A percentile compares a stretch with the other conserved stretches of the same genome.
These are phyloP conservation scores for Hypolimnas misippus DNA, from an alignment of 2,888 invertebrate genomes.

Conservation along the genomic window DNA sequence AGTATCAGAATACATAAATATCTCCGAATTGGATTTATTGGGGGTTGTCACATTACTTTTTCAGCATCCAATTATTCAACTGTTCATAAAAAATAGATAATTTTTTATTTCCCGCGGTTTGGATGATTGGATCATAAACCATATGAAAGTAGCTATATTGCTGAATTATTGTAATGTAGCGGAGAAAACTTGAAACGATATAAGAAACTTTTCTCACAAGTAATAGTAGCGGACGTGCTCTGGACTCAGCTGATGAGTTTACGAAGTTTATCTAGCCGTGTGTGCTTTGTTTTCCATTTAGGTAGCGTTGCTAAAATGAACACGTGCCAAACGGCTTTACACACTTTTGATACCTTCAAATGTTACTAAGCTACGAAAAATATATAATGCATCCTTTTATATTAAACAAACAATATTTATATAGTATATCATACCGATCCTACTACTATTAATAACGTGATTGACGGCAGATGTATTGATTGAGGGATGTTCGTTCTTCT, in stretches of 20 bases:
- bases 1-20: too few species aligned
- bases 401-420: background rate
- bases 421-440: background rate
- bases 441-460: too few species aligned
- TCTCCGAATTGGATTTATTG: too few species aligned
- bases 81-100: too few species aligned
- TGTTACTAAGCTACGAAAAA: slow-evolving; percentile 18
- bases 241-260: slow-evolving; percentile 75
- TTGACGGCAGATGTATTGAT: too few species aligned
- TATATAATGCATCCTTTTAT: background rate
- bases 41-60: too few species aligned
- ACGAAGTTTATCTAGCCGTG: slow-evolving; percentile 64
- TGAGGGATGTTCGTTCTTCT: too few species aligned
- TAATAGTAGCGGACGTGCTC: slow-evolving; percentile 66
- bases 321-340: slow-evolving; percentile 40
- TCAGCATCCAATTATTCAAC: too few species aligned
- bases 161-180: slow-evolving; percentile 54
- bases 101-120: background rate
- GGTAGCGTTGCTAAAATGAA: slow-evolving; percentile 37
- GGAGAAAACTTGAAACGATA: slow-evolving; percentile 60
- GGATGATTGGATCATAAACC: slow-evolving; percentile 8
- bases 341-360: slow-evolving; percentile 32
- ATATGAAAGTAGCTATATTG: slow-evolving; percentile 20
- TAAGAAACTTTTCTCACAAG: slow-evolving; percentile 70
- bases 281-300: slow-evolving; percentile 56